phyloP scores from a whole-genome alignment of 2,888 invertebrate genomes.

The Mycalesis mineus region DNA sequence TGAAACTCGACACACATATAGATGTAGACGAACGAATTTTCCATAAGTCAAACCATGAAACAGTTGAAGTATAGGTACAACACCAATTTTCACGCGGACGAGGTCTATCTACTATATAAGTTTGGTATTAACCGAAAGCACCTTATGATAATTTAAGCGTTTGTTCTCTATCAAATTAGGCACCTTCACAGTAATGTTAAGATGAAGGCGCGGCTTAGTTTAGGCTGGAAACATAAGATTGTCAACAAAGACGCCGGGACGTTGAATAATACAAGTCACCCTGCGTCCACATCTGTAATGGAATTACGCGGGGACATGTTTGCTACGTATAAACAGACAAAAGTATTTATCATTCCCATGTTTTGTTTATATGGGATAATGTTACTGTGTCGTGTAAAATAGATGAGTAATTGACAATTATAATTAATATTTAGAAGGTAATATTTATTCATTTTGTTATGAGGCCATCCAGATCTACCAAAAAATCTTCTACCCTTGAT shows the following conservation, averaged over 20 bases:
- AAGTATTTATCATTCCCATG: conserved; percentile 35
- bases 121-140: no score
- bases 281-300: conserved; percentile 35
- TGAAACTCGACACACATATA: no score
- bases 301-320: conserved; percentile 39
- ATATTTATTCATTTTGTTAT: no score
- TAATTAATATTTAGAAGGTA: no score
- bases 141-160: no score
- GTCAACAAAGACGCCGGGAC: conserved; percentile 25
- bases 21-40: no score
- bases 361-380: conserved; percentile 34
- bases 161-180: neutral
- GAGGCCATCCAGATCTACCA: no score
- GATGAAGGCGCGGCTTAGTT: conserved; percentile 8
- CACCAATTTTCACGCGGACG: no score
- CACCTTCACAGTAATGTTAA: neutral
- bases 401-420: conserved; percentile 6
- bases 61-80: no score
- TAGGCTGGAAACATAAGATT: conserved; percentile 22
- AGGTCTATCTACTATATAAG: no score
- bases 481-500: no score
- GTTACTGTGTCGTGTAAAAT: conserved; percentile 13
- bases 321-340: conserved; percentile 38
- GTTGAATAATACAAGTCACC: conserved; percentile 35
- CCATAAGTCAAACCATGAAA: no score